Percentiles rank a stretch among this genome's conserved stretches.
These are phyloP conservation scores for Dryococelus australis DNA, from an alignment of 2,888 invertebrate species.

Conservation along the genomic window DNA sequence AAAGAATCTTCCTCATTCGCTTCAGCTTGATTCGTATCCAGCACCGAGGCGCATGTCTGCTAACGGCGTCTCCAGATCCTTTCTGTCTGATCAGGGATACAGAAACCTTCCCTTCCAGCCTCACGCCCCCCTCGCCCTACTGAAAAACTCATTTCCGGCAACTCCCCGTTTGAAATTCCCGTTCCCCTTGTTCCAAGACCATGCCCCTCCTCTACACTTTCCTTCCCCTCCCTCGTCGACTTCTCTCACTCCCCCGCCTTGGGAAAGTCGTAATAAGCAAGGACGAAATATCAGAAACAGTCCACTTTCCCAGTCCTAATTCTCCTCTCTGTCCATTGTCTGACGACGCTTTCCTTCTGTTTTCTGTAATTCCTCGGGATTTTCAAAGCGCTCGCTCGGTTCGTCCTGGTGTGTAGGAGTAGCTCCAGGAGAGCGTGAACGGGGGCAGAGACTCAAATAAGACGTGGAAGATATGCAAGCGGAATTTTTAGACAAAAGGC, in stretches of 20 bases:
- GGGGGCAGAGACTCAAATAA: background rate
- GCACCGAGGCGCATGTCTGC: background rate
- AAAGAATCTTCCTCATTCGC: background rate
- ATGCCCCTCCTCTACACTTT: too few relatives aligned
- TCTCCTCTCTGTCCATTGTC: background rate
- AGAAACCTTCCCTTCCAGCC: background rate
- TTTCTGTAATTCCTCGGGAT: background rate
- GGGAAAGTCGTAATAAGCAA: background rate
- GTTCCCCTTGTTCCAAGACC: too few relatives aligned
- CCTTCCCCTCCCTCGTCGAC: too few relatives aligned
- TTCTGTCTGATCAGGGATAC: background rate
- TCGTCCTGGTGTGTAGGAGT: background rate
- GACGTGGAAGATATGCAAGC: background rate
- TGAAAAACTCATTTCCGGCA: conserved; percentile 10
- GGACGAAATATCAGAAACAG: background rate
- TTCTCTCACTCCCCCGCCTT: background rate
- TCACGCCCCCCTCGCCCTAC: background rate
- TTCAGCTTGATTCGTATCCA: background rate
- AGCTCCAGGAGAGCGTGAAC: background rate
- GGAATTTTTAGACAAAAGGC: background rate
- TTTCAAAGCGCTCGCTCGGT: background rate
- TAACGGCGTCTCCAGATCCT: background rate
- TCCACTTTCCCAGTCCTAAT: background rate
- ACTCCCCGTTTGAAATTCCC: background rate
- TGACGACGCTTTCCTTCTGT: background rate